A percentile compares a stretch with the other conserved stretches of the same genome.
phyloP scores from a whole-genome alignment of 2,797 vertebrate genomes.

The Aeoliscus strigatus region DNA sequence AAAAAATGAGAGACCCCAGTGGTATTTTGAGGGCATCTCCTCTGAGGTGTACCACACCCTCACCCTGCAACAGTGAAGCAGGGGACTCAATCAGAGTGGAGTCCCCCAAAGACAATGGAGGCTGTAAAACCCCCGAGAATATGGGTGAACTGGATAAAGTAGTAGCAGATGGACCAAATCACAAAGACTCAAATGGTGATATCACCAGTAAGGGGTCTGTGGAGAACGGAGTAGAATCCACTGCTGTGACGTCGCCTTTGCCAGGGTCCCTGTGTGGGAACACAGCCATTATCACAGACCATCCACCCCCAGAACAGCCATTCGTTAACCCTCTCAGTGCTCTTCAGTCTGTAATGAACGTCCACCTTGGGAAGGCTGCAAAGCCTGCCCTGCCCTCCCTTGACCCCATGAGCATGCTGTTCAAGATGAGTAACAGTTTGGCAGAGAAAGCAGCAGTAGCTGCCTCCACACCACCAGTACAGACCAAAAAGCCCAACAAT shows the following conservation, averaged over 20 bases:
- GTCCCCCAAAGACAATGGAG: constrained; percentile 75
- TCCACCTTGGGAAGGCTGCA: constrained; percentile 95
- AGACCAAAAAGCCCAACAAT: constrained; percentile 84
- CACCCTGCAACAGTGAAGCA: constrained; percentile 88
- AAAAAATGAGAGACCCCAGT: constrained; percentile 88
- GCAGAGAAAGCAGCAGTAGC: constrained; percentile 96
- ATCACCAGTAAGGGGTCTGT: constrained; percentile 75
- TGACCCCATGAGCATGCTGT: constrained; percentile 99
- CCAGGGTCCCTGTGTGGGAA: constrained; percentile 81
- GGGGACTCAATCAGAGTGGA: constrained; percentile 83
- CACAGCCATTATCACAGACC: constrained; percentile 97
- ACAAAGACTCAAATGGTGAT: constrained; percentile 80
- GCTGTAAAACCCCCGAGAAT: constrained; percentile 83
- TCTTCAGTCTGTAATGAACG: constrained; percentile 98
- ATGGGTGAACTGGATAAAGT: constrained; percentile 46
- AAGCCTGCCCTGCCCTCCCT: constrained; percentile 93
- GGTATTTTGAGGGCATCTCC: constrained; percentile 78
- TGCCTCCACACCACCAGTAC: constrained; percentile 84
- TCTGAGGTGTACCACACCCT: constrained; percentile 83
- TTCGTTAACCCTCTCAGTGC: constrained; percentile 97
- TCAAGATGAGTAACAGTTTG: constrained; percentile 99
- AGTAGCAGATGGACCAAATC: constrained; percentile 60
- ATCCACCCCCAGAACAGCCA: constrained; percentile 93
- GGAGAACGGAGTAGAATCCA: constrained; percentile 85
- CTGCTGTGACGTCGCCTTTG: constrained; percentile 72